Conservation (phyloP, 2,113 vertebrate species). For the Tyrannus savana region DNA sequence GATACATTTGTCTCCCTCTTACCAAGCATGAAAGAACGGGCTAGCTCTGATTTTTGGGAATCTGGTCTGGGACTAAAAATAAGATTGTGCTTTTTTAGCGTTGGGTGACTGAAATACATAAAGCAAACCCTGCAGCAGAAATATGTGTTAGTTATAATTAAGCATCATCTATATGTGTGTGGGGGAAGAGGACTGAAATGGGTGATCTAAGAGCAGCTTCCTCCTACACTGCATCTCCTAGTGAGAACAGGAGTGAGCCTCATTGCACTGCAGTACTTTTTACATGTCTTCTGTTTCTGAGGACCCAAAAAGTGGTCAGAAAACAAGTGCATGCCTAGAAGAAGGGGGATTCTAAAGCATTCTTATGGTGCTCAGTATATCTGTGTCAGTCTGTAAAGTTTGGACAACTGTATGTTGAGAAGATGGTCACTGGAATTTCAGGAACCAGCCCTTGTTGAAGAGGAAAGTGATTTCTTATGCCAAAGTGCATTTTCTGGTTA, state of each 20-base stretch:
- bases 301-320: not conserved
- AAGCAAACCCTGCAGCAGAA: conserved; percentile 7
- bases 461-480: not conserved
- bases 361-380: not conserved
- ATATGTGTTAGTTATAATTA: not conserved
- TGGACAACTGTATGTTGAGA: not conserved
- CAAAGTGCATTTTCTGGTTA: not conserved
- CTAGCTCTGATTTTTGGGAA: not conserved
- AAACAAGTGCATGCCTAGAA: not conserved
- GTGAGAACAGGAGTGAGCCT: not conserved
- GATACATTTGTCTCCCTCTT: not conserved
- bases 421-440: not conserved
- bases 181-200: not conserved
- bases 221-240: not conserved
- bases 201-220: conserved; percentile 10
- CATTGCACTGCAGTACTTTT: conserved; percentile 24
- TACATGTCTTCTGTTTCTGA: not conserved
- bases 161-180: not conserved
- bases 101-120: not conserved
- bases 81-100: not conserved
- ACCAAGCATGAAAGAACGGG: not conserved
- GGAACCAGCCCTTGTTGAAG: not conserved
- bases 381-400: not conserved
- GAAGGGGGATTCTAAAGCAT: not conserved
- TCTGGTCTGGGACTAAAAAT: not conserved